phyloP scores from a whole-genome alignment of 2,888 invertebrate genomes.

The Harpagoxenus sublaevis region DNA sequence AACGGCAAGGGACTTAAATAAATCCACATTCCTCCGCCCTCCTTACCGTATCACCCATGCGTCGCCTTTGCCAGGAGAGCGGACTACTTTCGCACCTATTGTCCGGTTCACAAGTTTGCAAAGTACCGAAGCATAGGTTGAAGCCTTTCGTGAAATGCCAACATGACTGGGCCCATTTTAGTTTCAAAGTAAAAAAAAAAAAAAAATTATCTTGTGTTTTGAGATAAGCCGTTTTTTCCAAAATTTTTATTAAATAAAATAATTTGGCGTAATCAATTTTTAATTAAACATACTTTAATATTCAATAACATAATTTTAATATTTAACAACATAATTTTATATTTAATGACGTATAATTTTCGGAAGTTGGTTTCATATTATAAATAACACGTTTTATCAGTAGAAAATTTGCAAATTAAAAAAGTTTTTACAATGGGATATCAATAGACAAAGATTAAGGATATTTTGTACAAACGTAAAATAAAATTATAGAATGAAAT shows the following conservation, averaged over 20 bases:
- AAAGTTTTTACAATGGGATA: not conserved
- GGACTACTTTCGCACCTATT: constrained; percentile 69
- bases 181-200: not conserved
- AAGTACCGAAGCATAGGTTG: constrained; percentile 37
- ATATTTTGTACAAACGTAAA: not conserved
- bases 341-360: not conserved
- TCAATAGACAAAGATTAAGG: not conserved
- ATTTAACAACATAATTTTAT: not conserved
- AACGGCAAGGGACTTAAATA: constrained; percentile 84
- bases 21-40: constrained; percentile 80
- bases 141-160: constrained; percentile 1
- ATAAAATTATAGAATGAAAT: not conserved
- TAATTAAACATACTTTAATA: not conserved
- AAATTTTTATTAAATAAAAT: not conserved
- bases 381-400: not conserved
- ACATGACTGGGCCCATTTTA: not conserved
- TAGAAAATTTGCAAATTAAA: not conserved
- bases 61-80: constrained; percentile 40
- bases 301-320: not conserved
- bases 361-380: not conserved
- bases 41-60: not conserved
- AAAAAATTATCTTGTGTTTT: not conserved
- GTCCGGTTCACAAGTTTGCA: constrained; percentile 65
- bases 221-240: not conserved
- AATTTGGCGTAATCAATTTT: not conserved